phyloP scores from a whole-genome alignment of 2,797 vertebrate genomes.

The Melanotaenia pygmaea region DNA sequence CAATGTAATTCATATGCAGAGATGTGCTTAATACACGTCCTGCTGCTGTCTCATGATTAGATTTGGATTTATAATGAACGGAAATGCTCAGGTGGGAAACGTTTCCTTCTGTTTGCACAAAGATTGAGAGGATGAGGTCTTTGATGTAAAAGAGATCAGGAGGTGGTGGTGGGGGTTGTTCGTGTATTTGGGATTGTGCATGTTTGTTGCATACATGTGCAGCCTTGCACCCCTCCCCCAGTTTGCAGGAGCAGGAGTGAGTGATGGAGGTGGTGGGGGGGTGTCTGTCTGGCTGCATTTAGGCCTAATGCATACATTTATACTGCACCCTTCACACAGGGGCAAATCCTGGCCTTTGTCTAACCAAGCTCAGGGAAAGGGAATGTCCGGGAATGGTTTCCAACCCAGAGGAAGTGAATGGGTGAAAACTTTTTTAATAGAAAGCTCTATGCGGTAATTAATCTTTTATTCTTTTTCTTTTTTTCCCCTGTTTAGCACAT shows the following conservation, averaged over 20 bases:
- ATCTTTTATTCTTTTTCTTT: slow-evolving; percentile 13
- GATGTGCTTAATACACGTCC: slow-evolving; percentile 6
- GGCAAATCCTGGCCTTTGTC: slow-evolving; percentile 76
- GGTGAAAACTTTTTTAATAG: slow-evolving; percentile 51
- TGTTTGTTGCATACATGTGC: slow-evolving; percentile 58
- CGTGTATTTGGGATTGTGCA: slow-evolving; percentile 37
- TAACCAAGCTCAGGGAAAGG: slow-evolving; percentile 48
- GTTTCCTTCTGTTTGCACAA: slow-evolving; percentile 25
- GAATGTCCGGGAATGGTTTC: slow-evolving; percentile 68
- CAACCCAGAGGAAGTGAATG: slow-evolving; percentile 66
- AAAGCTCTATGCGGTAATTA: slow-evolving; percentile 48
- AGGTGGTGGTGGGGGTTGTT: slow-evolving; percentile 1
- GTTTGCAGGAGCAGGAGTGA: slow-evolving; percentile 64
- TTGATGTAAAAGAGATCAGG: slow-evolving; percentile 24
- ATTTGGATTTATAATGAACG: slow-evolving; percentile 20
- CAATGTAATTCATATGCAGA: slow-evolving; percentile 36
- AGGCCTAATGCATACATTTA: slow-evolving; percentile 67
- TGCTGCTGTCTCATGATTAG: slow-evolving; percentile 19
- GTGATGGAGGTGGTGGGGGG: slow-evolving; percentile 61
- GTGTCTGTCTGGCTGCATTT: slow-evolving; percentile 77
- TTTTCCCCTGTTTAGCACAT: slow-evolving; percentile 39
- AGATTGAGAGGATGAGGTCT: slow-evolving; percentile 22
- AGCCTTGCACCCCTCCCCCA: slow-evolving; percentile 75
- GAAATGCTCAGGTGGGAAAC: slow-evolving; percentile 46
- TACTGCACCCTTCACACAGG: slow-evolving; percentile 61